These are phyloP conservation scores for Steatocranus sp. DNA, from an alignment of 2,797 vertebrate genomes.

Conservation along the genomic window DNA sequence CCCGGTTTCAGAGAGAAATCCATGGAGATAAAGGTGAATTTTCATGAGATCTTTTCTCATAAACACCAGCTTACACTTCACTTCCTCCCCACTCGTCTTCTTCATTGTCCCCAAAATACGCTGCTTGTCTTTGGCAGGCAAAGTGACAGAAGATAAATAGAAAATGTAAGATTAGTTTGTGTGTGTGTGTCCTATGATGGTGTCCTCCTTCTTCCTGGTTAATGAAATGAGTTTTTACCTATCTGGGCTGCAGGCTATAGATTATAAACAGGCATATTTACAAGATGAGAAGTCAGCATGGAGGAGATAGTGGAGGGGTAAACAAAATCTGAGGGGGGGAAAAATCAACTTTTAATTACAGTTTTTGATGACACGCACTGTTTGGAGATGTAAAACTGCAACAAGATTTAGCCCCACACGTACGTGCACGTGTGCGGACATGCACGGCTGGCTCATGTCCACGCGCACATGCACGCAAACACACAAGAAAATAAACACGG, in stretches of 20 bases:
- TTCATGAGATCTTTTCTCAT: neutral
- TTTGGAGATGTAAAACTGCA: neutral
- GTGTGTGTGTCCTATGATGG: neutral
- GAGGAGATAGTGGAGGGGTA: neutral
- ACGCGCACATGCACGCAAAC: neutral
- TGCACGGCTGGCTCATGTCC: neutral
- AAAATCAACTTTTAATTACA: conserved; percentile 30
- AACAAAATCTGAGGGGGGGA: neutral
- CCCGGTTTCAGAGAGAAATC: neutral
- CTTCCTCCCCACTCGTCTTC: neutral
- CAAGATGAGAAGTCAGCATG: neutral
- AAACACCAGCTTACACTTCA: neutral
- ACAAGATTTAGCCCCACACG: neutral
- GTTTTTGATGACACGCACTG: neutral
- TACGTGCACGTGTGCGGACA: neutral
- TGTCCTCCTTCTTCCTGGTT: neutral
- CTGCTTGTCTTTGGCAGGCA: neutral
- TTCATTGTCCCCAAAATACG: neutral
- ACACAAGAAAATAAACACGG: neutral
- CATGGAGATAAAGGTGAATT: neutral
- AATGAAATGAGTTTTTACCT: conserved; percentile 14
- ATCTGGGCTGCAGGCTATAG: neutral
- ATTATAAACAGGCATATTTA: conserved; percentile 18
- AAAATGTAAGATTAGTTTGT: neutral
- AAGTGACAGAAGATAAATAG: neutral